Base-by-base conservation (phyloP, 1,140 invertebrate genomes). In the Drosophila bifasciata region DNA sequence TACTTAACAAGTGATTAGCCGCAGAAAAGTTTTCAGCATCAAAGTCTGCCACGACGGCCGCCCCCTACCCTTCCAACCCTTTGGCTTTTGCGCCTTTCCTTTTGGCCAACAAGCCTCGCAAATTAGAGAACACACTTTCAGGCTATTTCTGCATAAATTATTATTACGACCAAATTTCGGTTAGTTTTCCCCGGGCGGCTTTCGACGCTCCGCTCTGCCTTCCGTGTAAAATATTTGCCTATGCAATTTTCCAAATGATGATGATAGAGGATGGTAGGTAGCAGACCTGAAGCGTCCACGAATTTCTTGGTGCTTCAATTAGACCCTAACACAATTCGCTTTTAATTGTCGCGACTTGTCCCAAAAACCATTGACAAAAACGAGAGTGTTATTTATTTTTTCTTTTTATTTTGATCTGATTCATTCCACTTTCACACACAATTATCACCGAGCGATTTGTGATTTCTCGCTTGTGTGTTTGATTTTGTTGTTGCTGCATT, bases 1-100 rank as follows among this genome's bases (percentile, higher is more conserved):
- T 76, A 79, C 55, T 83, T 78, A 84, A 75, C 66, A 71, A 83
- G 79, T 76, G 66, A 84, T 84, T 84, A 83, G 70, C 64, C 57
- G 49, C 50, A 56, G 39, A 62, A 60, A 84, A 75, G 61, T 79
- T 78, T 71, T 59, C 52, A 75, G 39, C 64, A 58, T 74, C 51
- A 64, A 83, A 81, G 58, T 56, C 76, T 51, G 17, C n/a, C 56
- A 43, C 32, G 32, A 5, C 50, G 16, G 49, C 50, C 23, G 21
- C 23, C 8, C 2, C 49, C 9, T 9, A 5, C n/a, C 6, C 15
- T 11, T 8, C 23, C 6, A 8, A 11, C 15, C 15, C 19, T 2
- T 8, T 19, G 9, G 0, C 19, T 43, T 8, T 36, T 11, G n/a
- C 23, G 4, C 9, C n/a, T 23, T n/a, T 17, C 23, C 16, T 55